Base-by-base conservation (phyloP, 37 sponge, comb jelly and placozoan species). In the Cladorhizidae sp. region DNA sequence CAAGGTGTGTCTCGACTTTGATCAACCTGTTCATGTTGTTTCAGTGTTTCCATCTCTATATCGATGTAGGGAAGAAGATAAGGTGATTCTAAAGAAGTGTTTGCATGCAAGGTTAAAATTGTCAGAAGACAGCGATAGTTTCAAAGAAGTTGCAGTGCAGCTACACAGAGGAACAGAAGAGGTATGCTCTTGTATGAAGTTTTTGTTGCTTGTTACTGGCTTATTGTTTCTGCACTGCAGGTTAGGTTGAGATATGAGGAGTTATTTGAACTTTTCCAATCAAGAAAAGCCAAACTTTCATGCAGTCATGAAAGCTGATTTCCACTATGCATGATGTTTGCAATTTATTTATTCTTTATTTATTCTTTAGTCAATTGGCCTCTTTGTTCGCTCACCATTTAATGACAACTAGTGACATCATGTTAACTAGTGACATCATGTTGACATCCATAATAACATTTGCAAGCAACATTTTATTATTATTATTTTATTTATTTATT, bases 111-210 rank as follows among this genome's bases (percentile, higher is more conserved):
- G 51, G 12, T 51, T 51, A n/a, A 51, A 50, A 7, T 26, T 45
- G n/a, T 32, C 51, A 37, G n/a, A n/a, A 26, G 32, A 73, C 23
- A 39, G 22, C 23, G 67, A 14, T 1, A 32, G 35, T 33, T 45
- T 71, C 36, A 41, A 39, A 26, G 52, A 73, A 2, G n/a, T 73
- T 73, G 73, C 73, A 41, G 2, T 33, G 54, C 73, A 73, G n/a
- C 54, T 73, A 0, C 39, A 73, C 52, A 73, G 73, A 26, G 41
- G 23, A 26, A 28, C 50, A 9, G 32, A 45, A n/a, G 73, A 73
- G 73, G 73, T 73, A 65, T 35, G 32, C 18, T 17, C 18, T 17
- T 29, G 35, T 5, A 31, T 32, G 67, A 45, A 45, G 9, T 45
- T 18, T 58, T 5, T 5, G 5, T 3, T 65, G 7, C 2, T 65